Base-by-base conservation (phyloP, 2,797 vertebrate species). In the Rhyacichthys aspro region DNA sequence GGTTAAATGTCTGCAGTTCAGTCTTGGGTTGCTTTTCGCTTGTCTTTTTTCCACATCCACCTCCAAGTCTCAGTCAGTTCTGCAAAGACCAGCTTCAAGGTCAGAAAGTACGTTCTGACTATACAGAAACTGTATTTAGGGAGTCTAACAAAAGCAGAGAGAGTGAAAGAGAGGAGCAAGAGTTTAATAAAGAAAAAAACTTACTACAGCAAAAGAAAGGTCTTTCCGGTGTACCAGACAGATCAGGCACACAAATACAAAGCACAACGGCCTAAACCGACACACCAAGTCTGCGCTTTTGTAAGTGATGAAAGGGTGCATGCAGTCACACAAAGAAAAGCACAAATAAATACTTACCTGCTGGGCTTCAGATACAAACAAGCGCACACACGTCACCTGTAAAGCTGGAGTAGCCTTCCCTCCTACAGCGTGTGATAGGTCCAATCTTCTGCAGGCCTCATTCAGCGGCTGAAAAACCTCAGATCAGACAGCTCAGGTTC, bases 321-420 rank as follows among this genome's bases (percentile, higher is more conserved):
- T 47, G 42, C 41, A 69, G 62, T 32, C 15, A 18, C 59, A 78
- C 62, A 71, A 70, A 70, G 46, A 68, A 75, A 66, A 50, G 54
- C 62, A 58, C 59, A 70, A 78, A 81, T 64, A 74, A 76, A 80
- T 74, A 47, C 55, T 60, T 47, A 61, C 60, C 67, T 48, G 57
- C 42, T 12, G 34, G 55, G 64, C 23, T 38, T 57, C 38, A 57
- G 43, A 63, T 42, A 63, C 41, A 55, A 50, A 75, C 34, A n/a
- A 14, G 36, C 17, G 17, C 43, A 47, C 55, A 42, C 16, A 19
- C 34, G 9, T 92, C 87, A 95, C 91, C 93, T 75, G 93, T 94
- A 82, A 94, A 94, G 85, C 94, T 95, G 52, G 94, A 93, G 90
- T 95, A 95, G 36, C 91, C 92, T 67, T 94, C 92, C 94, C 94